Base-by-base conservation (phyloP, 2,113 vertebrate species). In the Ovibos moschatus region DNA sequence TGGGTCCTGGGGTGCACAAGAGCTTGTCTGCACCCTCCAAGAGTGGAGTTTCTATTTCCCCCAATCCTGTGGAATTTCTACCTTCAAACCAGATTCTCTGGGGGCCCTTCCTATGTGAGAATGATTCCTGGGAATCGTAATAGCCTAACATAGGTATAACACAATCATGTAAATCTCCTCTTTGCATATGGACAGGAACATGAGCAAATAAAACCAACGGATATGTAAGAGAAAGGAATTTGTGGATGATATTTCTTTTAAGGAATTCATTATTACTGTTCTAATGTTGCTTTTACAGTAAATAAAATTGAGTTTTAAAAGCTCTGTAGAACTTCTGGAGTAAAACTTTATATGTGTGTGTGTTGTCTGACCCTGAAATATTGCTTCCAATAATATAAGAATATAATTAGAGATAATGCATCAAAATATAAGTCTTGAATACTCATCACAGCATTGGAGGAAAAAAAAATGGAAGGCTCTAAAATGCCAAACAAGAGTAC, bases 301-400 rank as follows among this genome's bases (percentile, higher is more conserved):
- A 93, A 84, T 91, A 88, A 88, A 92, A 62, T 58, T 57, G 55
- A 57, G 19, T 78, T 97, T 92, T 86, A 89, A 97, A 94, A 51
- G 60, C 47, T 43, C 45, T 14, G 7, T 95, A 16, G 62, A 87
- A 83, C 47, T 94, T 28, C 62, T 55, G 19, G 92, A 64, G 9
- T 60, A 74, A 95, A 85, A 25, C n/a, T 60, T 96, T 88, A 47
- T 43, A 33, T 47, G 16, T 47, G 11, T 81, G 60, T 25, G 16
- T 87, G 30, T 53, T 90, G 14, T 51, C 57, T 67, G 60, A 94
- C 58, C 40, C 71, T 82, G 12, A 30, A 89, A 43, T 76, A 51
- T 58, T 82, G 15, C 71, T 95, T 91, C 43, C 33, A 89, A 79
- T n/a, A 47, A 88, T 83, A 87, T 84, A 97, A 58, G 28, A 95